Evolutionary conservation across 2,797 vertebrate species (phyloP).

Genomic region (Leptodactylus fallax): DNA sequence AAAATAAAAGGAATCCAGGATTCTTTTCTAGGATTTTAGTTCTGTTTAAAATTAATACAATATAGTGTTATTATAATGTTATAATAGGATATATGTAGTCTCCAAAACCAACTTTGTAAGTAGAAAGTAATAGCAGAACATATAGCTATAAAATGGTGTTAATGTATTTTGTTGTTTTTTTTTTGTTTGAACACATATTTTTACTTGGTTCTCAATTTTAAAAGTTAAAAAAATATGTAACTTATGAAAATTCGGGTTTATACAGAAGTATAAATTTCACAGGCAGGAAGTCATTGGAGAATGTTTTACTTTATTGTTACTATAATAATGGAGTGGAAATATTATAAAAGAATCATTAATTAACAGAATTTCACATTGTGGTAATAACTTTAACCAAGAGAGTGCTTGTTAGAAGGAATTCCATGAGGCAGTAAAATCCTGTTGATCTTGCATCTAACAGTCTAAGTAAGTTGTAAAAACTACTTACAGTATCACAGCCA

Average conservation of each 20-base stretch:
- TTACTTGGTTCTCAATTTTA: neutral
- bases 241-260: neutral
- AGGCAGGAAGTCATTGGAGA: neutral
- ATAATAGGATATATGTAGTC: slow-evolving; percentile 7
- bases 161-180: slow-evolving; percentile 10
- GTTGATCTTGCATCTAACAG: slow-evolving; percentile 22
- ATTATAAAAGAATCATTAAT: slow-evolving; percentile 15
- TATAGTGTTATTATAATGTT: slow-evolving; percentile 32
- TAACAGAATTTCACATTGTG: neutral
- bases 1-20: slow-evolving; percentile 14
- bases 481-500: slow-evolving; percentile 15
- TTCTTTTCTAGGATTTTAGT: slow-evolving; percentile 28
- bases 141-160: slow-evolving; percentile 31
- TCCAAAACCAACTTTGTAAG: slow-evolving; percentile 39
- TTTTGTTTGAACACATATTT: neutral
- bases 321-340: slow-evolving; percentile 11
- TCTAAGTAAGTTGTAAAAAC: slow-evolving; percentile 22
- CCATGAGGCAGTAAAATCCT: neutral
- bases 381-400: neutral
- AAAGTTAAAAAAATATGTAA: slow-evolving; percentile 20
- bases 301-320: slow-evolving; percentile 6
- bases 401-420: neutral
- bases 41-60: slow-evolving; percentile 21
- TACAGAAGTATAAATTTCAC: neutral
- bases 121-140: neutral